Conservation (phyloP, 35 echinoderm and acorn worm genomes). For the Ophiothrix spiculata region DNA sequence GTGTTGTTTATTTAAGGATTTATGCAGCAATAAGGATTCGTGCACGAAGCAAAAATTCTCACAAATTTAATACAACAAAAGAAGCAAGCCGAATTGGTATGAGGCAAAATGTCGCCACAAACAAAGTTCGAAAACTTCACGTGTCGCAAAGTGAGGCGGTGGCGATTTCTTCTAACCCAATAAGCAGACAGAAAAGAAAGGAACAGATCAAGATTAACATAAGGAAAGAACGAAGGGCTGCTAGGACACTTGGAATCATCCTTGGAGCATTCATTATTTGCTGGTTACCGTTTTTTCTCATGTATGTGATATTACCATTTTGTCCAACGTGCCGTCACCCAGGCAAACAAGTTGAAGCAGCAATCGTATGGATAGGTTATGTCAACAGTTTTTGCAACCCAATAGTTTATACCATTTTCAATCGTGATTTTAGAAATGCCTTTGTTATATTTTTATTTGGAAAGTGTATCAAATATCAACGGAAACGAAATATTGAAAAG, state of each 20-base stretch:
- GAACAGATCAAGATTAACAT: slow-evolving; percentile 32
- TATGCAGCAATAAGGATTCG: slow-evolving; percentile 60
- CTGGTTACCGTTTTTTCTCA: slow-evolving; percentile 56
- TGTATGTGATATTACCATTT: slow-evolving; percentile 59
- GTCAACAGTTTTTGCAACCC: slow-evolving; percentile 52
- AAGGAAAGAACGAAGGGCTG: slow-evolving; percentile 47
- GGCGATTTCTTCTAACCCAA: too few relatives aligned
- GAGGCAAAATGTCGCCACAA: too few relatives aligned
- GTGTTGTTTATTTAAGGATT: slow-evolving; percentile 84
- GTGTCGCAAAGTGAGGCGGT: too few relatives aligned
- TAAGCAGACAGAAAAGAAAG: neutral
- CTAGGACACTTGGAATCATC: slow-evolving; percentile 53
- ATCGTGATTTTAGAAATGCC: slow-evolving; percentile 50
- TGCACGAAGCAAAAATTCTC: slow-evolving; percentile 27
- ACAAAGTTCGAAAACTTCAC: too few relatives aligned
- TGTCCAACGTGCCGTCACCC: slow-evolving; percentile 34
- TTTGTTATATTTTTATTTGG: slow-evolving; percentile 29
- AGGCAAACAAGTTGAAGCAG: slow-evolving; percentile 27
- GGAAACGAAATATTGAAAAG: neutral
- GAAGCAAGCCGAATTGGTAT: too few relatives aligned
- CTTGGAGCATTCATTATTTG: slow-evolving; percentile 33
- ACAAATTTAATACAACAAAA: too few relatives aligned
- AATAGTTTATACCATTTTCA: slow-evolving; percentile 66
- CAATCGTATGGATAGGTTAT: slow-evolving; percentile 60
- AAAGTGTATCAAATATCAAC: neutral